A percentile compares a stretch with the other conserved stretches of the same genome.
Evolutionary conservation across 1,140 invertebrate species (phyloP).

Genomic region (Berghia stephanieae): DNA sequence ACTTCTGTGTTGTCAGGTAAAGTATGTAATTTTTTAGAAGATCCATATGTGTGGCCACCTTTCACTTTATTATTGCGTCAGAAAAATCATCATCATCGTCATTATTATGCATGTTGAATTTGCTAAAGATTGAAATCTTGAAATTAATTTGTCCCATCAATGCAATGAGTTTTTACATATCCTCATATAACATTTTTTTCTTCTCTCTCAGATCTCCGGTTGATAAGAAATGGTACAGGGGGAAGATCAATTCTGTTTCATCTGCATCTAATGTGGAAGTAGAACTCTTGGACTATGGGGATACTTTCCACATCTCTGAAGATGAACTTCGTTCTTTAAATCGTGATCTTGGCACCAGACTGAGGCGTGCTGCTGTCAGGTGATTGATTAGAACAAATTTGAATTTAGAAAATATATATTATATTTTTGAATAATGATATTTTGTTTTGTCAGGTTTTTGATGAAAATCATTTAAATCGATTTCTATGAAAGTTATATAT

Average conservation of each 20-base stretch:
- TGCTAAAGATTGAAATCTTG: no score
- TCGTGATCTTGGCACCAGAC: not conserved
- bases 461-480: no score
- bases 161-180: not conserved
- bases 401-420: no score
- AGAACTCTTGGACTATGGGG: slow-evolving; percentile 17
- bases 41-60: not conserved
- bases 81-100: no score
- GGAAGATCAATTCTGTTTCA: not conserved
- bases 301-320: not conserved
- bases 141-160: no score
- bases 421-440: no score
- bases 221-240: slow-evolving; percentile 17
- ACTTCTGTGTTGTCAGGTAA: slow-evolving; percentile 28
- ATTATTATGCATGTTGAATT: no score
- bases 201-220: not conserved
- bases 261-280: not conserved
- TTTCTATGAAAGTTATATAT: no score
- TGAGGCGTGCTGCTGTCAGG: slow-evolving; percentile 16
- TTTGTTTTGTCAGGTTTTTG: no score
- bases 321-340: not conserved
- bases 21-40: not conserved
- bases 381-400: no score
- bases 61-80: not conserved
- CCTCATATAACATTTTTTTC: not conserved